Evolutionary conservation across 2,888 invertebrate species (phyloP), one percentile per base, ranked within the genome.

Genomic region (Protodeltote pygarga): DNA sequence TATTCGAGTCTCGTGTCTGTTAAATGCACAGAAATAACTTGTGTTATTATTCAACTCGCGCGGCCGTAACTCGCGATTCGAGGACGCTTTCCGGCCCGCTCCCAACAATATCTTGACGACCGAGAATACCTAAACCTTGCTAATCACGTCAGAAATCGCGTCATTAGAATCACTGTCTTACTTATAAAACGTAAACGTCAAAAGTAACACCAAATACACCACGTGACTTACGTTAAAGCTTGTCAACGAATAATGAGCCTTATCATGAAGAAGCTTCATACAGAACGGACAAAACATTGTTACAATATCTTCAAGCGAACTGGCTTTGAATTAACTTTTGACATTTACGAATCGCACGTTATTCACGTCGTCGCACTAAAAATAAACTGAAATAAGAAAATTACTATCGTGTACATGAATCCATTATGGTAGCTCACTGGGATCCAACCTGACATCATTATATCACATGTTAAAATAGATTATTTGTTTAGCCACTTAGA

Each of bases 281-380:
- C 82, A 82, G 53, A 76, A 77, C 71, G 79, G 79, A 75, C 88
- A 89, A 66, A 89, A 89, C 88, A 89, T 89, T 65, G 59, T 71
- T 70, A 69, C 52, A 53, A 25, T 52, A 61, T 60, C 50, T 61
- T 62, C 71, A 57, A 66, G 67, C 70, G 78, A 62, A 58, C 73
- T 61, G 70, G 67, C 60, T 74, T 75, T 71, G 71, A 79, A 83
- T 80, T 73, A 81, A 85, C 88, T 86, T 86, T 87, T 83, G 87
- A 89, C 91, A 87, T 89, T 89, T 87, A 86, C 89, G 84, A 80
- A 81, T 83, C 82, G 75, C 89, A 87, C 90, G 91, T 89, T 87
- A 82, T 77, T 77, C 89, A 78, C 88, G 82, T 74, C 75, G 83
- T 79, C 77, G 74, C 82, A 87, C 88, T 87, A 86, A 86, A 84